phyloP scores from a whole-genome alignment of 2,888 invertebrate species.

The Hofmannophila pseudospretella region DNA sequence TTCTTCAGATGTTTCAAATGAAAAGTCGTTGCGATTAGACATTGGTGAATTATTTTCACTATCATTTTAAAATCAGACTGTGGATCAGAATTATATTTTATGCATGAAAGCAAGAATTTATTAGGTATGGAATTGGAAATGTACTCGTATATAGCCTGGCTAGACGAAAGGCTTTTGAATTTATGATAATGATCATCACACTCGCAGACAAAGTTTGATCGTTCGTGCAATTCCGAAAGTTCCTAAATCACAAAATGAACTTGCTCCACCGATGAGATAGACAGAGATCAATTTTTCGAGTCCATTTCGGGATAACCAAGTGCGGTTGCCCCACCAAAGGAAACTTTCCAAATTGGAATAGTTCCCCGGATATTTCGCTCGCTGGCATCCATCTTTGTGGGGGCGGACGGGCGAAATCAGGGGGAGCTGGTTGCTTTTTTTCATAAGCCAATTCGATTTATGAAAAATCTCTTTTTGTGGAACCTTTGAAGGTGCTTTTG shows the following conservation, averaged over 20 bases:
- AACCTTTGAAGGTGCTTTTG: slow-evolving; percentile 25
- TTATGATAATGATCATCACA: neutral
- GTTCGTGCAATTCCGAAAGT: neutral
- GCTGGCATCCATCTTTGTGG: slow-evolving; percentile 61
- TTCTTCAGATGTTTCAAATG: too few relatives aligned
- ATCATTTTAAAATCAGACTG: too few relatives aligned
- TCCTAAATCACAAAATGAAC: slow-evolving; percentile 4
- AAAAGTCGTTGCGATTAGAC: too few relatives aligned
- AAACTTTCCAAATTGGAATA: slow-evolving; percentile 74
- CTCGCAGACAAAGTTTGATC: neutral
- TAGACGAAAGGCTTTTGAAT: neutral
- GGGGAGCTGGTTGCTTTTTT: slow-evolving; percentile 46
- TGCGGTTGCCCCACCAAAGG: slow-evolving; percentile 53
- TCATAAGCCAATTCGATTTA: slow-evolving; percentile 48
- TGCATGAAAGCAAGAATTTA: too few relatives aligned
- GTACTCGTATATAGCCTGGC: too few relatives aligned
- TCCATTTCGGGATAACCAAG: slow-evolving; percentile 45
- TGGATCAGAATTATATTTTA: too few relatives aligned
- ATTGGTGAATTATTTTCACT: too few relatives aligned
- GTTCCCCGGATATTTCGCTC: slow-evolving; percentile 61
- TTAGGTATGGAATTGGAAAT: too few relatives aligned
- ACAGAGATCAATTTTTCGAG: slow-evolving; percentile 39
- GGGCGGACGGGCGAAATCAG: slow-evolving; percentile 23
- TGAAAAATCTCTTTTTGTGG: slow-evolving; percentile 48
- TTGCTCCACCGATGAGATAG: slow-evolving; percentile 10